Conservation (phyloP, 2,797 vertebrate genomes). For the Xenentodon cancila region DNA sequence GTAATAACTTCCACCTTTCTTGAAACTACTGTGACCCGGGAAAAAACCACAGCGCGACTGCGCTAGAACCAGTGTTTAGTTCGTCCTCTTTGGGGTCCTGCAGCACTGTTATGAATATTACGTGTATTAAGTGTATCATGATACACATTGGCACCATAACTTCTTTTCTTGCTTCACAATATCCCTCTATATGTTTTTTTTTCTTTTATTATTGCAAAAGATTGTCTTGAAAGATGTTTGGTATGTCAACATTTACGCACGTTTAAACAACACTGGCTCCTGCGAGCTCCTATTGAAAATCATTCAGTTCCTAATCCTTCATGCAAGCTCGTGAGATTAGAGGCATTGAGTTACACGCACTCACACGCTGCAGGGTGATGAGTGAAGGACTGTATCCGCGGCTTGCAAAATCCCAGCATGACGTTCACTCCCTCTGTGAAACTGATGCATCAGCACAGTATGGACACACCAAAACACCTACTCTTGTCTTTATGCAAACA, state of each 20-base stretch:
- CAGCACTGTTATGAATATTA: not conserved
- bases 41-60: too few relatives aligned
- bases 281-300: conserved; percentile 79
- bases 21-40: too few relatives aligned
- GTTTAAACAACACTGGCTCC: conserved; percentile 69
- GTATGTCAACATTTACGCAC: conserved; percentile 35
- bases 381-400: conserved; percentile 79
- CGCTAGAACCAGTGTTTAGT: too few relatives aligned
- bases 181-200: conserved; percentile 35
- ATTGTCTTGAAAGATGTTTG: conserved; percentile 46
- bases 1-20: too few relatives aligned
- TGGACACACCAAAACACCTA: conserved; percentile 54
- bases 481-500: conserved; percentile 72
- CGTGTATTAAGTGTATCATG: not conserved
- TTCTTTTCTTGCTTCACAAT: conserved; percentile 48
- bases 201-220: conserved; percentile 43
- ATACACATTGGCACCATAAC: conserved; percentile 14
- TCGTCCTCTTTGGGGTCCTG: not conserved
- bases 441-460: conserved; percentile 66
- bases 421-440: conserved; percentile 77
- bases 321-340: conserved; percentile 83
- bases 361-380: conserved; percentile 77
- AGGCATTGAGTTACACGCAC: conserved; percentile 83
- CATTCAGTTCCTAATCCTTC: conserved; percentile 80
- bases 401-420: conserved; percentile 77